A percentile compares a stretch with the other conserved stretches of the same genome.
phyloP scores from a whole-genome alignment of 2,888 invertebrate genomes.

The Orthosia incerta region DNA sequence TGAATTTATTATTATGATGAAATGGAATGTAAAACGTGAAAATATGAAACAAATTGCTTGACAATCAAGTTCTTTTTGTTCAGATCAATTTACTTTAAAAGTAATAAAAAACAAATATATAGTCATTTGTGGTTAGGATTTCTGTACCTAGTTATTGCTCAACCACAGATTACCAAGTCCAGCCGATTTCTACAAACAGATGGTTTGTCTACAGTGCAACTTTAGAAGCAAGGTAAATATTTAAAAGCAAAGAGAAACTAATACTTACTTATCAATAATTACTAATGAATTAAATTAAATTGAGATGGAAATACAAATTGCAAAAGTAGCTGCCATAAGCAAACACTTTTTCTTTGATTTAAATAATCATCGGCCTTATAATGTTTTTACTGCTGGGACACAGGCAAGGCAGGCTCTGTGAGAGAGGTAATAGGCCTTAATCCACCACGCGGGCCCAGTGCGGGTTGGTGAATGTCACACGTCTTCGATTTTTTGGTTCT shows the following conservation, averaged over 20 bases:
- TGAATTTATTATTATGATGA: slow-evolving; percentile 3
- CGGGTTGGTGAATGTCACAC: too few relatives aligned
- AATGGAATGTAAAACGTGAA: slow-evolving; percentile 8
- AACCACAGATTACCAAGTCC: slow-evolving; percentile 52
- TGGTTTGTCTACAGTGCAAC: neutral
- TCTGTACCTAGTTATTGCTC: slow-evolving; percentile 35
- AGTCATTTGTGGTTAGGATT: slow-evolving; percentile 45
- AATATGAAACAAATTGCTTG: slow-evolving; percentile 13
- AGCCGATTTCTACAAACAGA: slow-evolving; percentile 44
- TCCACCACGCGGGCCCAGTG: too few relatives aligned
- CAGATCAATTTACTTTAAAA: slow-evolving; percentile 14
- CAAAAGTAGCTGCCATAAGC: neutral
- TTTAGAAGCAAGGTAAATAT: slow-evolving; percentile 16
- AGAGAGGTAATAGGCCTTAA: too few relatives aligned
- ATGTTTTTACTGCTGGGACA: too few relatives aligned
- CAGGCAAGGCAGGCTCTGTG: too few relatives aligned
- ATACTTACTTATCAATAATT: neutral
- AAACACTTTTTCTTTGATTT: neutral
- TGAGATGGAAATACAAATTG: neutral
- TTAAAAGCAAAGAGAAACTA: slow-evolving; percentile 12
- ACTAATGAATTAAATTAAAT: neutral
- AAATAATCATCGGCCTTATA: too few relatives aligned
- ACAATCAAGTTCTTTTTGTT: slow-evolving; percentile 5
- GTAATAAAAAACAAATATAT: slow-evolving; percentile 10
- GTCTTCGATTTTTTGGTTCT: too few relatives aligned